phyloP scores from a whole-genome alignment of 1,140 invertebrate genomes.

The Pogonomyrmex californicus region DNA sequence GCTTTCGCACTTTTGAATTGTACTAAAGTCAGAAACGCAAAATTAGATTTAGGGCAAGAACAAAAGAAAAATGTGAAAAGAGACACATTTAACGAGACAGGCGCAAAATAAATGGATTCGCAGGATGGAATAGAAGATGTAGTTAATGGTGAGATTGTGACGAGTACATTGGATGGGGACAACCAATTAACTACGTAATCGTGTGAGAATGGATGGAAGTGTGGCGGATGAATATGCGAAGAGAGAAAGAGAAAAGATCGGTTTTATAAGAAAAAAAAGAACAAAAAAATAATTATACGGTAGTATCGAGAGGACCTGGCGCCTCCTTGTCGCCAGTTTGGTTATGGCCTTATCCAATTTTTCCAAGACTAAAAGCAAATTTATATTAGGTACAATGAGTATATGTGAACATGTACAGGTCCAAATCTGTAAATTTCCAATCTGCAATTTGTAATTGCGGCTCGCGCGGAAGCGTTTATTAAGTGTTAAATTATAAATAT shows the following conservation, averaged over 20 bases:
- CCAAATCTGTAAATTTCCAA: slow-evolving; percentile 85
- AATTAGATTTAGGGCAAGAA: slow-evolving; percentile 61
- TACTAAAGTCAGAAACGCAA: slow-evolving; percentile 68
- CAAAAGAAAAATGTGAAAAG: slow-evolving; percentile 45
- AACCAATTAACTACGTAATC: slow-evolving; percentile 75
- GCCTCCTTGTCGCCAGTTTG: slow-evolving; percentile 85
- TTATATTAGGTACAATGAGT: slow-evolving; percentile 86
- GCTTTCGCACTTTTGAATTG: slow-evolving; percentile 77
- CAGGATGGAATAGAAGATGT: slow-evolving; percentile 65
- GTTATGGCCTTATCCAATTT: slow-evolving; percentile 87
- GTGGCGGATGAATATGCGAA: slow-evolving; percentile 75
- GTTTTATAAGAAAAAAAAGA: slow-evolving; percentile 82
- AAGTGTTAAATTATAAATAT: slow-evolving; percentile 74
- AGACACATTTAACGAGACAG: slow-evolving; percentile 63
- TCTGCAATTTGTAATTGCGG: slow-evolving; percentile 84
- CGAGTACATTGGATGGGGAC: slow-evolving; percentile 58
- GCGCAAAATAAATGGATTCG: slow-evolving; percentile 61
- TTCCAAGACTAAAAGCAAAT: slow-evolving; percentile 86
- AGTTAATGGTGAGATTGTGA: slow-evolving; percentile 75
- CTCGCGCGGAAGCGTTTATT: slow-evolving; percentile 80
- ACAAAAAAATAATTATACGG: slow-evolving; percentile 76
- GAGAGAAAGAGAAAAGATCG: slow-evolving; percentile 71
- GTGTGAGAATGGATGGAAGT: slow-evolving; percentile 74
- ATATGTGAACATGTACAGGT: slow-evolving; percentile 83
- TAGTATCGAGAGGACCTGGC: slow-evolving; percentile 84